These are phyloP conservation scores for Orientallactaga sibirica DNA, from an alignment of 2,797 vertebrate species.

Conservation along the genomic window DNA sequence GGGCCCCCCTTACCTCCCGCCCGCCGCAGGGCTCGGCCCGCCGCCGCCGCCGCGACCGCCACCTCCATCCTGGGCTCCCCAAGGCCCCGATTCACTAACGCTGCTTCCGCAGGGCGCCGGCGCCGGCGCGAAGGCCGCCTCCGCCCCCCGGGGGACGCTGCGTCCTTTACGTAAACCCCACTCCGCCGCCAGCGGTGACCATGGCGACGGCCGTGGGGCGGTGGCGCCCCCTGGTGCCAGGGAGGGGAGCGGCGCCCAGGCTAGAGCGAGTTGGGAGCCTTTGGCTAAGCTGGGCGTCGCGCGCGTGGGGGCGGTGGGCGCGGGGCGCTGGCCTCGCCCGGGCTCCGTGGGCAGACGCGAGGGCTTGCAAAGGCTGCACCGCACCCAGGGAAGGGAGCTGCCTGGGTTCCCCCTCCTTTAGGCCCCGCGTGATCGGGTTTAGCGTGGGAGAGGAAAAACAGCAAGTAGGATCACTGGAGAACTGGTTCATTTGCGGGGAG, in stretches of 20 bases:
- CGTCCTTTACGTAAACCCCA: conserved; percentile 89
- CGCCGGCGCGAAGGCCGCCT: conserved; percentile 87
- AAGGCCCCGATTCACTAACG: conserved; percentile 84
- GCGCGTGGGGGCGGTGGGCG: conserved; percentile 66
- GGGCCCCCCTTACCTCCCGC: conserved; percentile 77
- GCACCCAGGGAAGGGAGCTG: conserved; percentile 16
- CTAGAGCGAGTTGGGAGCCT: not conserved
- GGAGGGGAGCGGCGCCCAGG: conserved; percentile 67
- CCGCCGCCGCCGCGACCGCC: conserved; percentile 81
- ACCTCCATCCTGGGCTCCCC: conserved; percentile 86
- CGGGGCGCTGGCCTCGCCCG: not conserved
- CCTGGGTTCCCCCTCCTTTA: conserved; percentile 51
- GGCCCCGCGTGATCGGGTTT: conserved; percentile 72
- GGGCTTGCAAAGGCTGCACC: conserved; percentile 39
- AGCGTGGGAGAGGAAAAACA: conserved; percentile 78
- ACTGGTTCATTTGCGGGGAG: conserved; percentile 59
- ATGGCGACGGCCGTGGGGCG: conserved; percentile 83
- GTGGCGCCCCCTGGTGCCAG: conserved; percentile 85
- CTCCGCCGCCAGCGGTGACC: conserved; percentile 89
- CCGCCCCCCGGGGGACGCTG: conserved; percentile 89
- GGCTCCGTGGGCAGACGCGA: conserved; percentile 70
- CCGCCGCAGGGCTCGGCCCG: conserved; percentile 77
- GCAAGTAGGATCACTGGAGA: conserved; percentile 67
- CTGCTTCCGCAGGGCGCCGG: conserved; percentile 86
- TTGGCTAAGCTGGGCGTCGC: conserved; percentile 6